Base-by-base conservation (phyloP, 2,113 vertebrate species). In the Colinus virginianus region DNA sequence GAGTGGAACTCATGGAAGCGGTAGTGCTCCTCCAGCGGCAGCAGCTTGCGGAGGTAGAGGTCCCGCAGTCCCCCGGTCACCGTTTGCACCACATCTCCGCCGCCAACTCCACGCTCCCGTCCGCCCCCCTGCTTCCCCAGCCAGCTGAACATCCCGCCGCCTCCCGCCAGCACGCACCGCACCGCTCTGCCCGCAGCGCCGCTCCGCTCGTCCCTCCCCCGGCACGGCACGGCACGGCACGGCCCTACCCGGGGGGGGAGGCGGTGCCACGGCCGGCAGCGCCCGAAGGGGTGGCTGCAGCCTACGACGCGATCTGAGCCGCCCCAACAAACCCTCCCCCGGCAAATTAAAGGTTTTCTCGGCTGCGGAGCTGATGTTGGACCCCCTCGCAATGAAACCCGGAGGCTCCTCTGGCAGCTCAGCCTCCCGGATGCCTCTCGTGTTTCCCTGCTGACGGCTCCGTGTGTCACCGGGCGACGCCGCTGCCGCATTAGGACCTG, bases 1-100 rank as follows among this genome's bases (percentile, higher is more conserved):
- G 99, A 99, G 96, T 99, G 99, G 98, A 99, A 99, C 90, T 99
- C 99, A 91, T 99, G 99, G 98, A 99, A 99, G 67, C 98, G 98
- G 96, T 99, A 99, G 74, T 98, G 97, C 97, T 99, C 99, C 97
- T 99, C 99, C 97, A 99, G 96, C 10, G 99, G 99, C 97, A 99
- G 98, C 95, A 99, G 98, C 93, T 99, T 99, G 93, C 98, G 98
- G 86, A 98, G 95, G 95, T 99, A 99, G 19, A 99, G 99, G 74
- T 98, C 97, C 87, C 98, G 98, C 91, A 99, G 97, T 66, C 98
- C 99, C 4, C 99, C 99, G 6, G 99, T 98, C 86, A 99, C 99
- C 78, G 99, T 99, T 93, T 99, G 99, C 88, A 99, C 99, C 40
- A 99, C 97, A 92, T 99, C 98, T 21, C 98, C 96, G 90, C 98